Conservation (phyloP, 2,797 vertebrate genomes). For the Lacerta agilis region DNA sequence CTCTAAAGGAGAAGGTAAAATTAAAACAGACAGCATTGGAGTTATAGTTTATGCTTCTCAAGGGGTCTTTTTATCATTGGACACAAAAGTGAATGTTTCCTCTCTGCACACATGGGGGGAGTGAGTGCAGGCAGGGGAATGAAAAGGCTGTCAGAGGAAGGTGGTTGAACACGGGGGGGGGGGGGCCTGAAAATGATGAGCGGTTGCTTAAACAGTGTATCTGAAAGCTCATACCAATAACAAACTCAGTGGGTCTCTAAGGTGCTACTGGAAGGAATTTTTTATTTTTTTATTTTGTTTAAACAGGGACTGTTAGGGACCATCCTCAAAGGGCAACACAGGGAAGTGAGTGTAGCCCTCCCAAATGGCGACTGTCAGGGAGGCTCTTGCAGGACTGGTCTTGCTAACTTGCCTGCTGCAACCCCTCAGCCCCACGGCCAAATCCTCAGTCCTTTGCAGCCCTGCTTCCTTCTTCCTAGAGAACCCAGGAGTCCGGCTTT, state of each 20-base stretch:
- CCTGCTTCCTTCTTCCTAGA: not conserved
- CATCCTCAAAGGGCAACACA: not conserved
- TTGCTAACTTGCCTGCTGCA: not conserved
- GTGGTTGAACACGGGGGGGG: too few relatives aligned
- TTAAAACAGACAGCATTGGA: too few relatives aligned
- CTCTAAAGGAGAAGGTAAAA: slow-evolving; percentile 8
- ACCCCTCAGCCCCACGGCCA: not conserved
- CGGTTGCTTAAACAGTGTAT: not conserved
- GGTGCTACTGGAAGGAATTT: too few relatives aligned
- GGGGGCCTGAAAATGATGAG: too few relatives aligned
- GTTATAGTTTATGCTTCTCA: not conserved
- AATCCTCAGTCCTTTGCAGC: not conserved
- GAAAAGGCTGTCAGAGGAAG: too few relatives aligned
- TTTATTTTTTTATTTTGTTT: not conserved
- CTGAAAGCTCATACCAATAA: too few relatives aligned
- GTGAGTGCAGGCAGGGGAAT: not conserved
- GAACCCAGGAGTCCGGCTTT: not conserved
- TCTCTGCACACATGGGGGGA: not conserved
- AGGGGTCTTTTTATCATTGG: not conserved
- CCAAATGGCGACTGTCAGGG: not conserved
- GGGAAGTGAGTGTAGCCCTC: not conserved
- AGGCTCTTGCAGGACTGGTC: not conserved
- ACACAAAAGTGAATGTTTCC: not conserved
- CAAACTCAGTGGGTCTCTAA: too few relatives aligned
- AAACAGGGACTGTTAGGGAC: not conserved